Percentiles rank a stretch among this genome's conserved stretches.
phyloP scores from a whole-genome alignment of 2,113 vertebrate species.

The Chionis minor region DNA sequence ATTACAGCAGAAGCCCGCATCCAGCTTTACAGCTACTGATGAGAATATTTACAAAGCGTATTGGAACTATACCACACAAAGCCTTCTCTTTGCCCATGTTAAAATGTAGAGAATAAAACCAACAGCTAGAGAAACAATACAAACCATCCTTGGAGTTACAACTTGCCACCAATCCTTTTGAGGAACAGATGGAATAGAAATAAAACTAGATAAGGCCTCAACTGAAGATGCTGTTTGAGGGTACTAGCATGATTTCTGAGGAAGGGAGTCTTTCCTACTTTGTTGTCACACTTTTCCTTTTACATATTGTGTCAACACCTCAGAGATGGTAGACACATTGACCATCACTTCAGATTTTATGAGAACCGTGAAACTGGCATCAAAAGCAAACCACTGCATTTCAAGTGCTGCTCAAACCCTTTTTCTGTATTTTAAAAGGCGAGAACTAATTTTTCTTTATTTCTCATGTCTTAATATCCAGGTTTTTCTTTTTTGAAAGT shows the following conservation, averaged over 20 bases:
- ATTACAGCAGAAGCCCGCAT: not conserved
- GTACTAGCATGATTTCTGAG: not conserved
- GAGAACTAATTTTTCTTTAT: not conserved
- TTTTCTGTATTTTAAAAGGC: not conserved
- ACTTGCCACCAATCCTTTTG: not conserved
- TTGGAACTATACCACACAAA: not conserved
- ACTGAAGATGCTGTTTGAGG: not conserved
- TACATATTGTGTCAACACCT: not conserved
- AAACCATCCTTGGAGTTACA: not conserved
- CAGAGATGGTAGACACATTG: not conserved
- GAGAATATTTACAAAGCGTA: not conserved
- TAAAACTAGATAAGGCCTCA: not conserved
- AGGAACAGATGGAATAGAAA: not conserved
- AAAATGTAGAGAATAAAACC: not conserved
- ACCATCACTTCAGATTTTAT: not conserved
- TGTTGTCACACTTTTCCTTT: not conserved
- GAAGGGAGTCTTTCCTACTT: not conserved
- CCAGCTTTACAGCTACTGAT: not conserved
- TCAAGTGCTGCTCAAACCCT: not conserved
- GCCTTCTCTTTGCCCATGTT: not conserved
- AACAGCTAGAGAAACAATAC: not conserved
- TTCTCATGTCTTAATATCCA: not conserved
- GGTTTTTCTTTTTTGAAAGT: not conserved
- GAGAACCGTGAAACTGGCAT: not conserved
- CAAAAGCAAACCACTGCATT: not conserved